phyloP scores from a whole-genome alignment of 2,797 vertebrate genomes.

The Xenopus petersii region DNA sequence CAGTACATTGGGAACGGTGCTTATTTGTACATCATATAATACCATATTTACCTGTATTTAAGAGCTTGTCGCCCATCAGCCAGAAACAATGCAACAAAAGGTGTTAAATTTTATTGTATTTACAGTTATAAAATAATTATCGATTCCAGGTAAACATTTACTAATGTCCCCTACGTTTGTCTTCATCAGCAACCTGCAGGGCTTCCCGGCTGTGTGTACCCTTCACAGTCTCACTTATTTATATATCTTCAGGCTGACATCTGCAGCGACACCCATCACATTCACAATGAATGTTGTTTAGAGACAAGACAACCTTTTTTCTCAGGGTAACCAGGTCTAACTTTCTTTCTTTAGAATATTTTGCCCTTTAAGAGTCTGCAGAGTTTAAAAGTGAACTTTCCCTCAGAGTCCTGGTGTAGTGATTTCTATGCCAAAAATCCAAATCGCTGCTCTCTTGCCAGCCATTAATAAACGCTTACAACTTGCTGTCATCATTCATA shows the following conservation, averaged over 20 bases:
- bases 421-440: constrained; percentile 32
- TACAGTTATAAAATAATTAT: neutral
- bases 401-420: neutral
- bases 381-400: neutral
- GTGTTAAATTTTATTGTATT: no score
- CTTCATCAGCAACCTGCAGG: neutral
- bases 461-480: constrained; percentile 43
- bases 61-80: no score
- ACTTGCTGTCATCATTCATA: constrained; percentile 19
- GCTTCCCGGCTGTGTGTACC: neutral
- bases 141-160: neutral
- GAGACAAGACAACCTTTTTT: neutral
- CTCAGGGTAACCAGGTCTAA: neutral
- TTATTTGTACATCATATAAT: no score
- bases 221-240: neutral
- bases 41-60: no score
- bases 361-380: neutral
- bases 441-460: constrained; percentile 25
- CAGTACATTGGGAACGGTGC: no score
- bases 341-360: neutral
- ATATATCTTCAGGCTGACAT: neutral
- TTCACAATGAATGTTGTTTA: neutral
- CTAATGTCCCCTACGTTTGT: neutral
- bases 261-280: neutral
- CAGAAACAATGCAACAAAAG: no score